A percentile compares a stretch with the other conserved stretches of the same genome.
Evolutionary conservation across 2,888 invertebrate species (phyloP).

Genomic region (Dendrolimus houi): DNA sequence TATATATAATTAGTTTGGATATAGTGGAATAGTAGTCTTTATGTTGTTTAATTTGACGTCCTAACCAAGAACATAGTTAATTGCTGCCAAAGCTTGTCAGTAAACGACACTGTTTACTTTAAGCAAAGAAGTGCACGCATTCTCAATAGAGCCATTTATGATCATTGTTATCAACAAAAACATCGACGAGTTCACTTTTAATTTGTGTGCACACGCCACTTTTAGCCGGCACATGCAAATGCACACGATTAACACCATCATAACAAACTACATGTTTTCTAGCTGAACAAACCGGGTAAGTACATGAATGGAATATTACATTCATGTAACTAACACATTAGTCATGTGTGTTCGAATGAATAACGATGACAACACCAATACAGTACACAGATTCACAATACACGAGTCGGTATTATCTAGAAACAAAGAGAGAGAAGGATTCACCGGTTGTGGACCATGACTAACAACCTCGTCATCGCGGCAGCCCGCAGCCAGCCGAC

Average conservation of each 20-base stretch:
- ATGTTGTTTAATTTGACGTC: too few species aligned
- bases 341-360: slow-evolving; percentile 7
- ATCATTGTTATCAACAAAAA: neutral
- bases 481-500: slow-evolving; percentile 2
- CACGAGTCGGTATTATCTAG: slow-evolving; percentile 4
- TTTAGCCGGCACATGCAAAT: slow-evolving; percentile 18
- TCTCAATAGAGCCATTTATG: neutral
- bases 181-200: neutral
- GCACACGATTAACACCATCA: slow-evolving; percentile 21
- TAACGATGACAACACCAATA: neutral
- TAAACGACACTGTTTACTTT: neutral
- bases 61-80: too few species aligned
- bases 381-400: slow-evolving; percentile 9
- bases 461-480: slow-evolving; percentile 31
- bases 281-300: slow-evolving; percentile 23
- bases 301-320: slow-evolving; percentile 48
- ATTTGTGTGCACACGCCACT: slow-evolving; percentile 9
- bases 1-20: too few species aligned
- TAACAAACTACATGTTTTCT: slow-evolving; percentile 20
- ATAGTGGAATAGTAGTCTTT: too few species aligned
- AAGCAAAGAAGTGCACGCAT: neutral
- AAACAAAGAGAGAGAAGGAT: slow-evolving; percentile 26
- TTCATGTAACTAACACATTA: slow-evolving; percentile 9
- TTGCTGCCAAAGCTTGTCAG: too few species aligned
- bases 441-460: slow-evolving; percentile 22